phyloP scores from a whole-genome alignment of 2,113 vertebrate genomes.

The Rhizomys pruinosus region DNA sequence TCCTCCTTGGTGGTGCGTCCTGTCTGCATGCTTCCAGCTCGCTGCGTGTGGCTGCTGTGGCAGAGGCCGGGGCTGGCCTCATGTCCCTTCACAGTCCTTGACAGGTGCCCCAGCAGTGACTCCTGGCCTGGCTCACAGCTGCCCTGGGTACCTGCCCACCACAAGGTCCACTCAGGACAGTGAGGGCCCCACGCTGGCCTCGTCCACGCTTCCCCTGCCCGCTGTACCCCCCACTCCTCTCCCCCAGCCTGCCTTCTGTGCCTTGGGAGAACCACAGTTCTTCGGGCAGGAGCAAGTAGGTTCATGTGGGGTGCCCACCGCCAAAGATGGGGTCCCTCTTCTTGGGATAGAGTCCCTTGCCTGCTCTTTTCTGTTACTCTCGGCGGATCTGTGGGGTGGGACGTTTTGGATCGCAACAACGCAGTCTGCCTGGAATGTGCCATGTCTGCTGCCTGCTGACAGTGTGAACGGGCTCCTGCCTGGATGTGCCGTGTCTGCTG shows the following conservation, averaged over 20 bases:
- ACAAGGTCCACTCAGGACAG: neutral
- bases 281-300: neutral
- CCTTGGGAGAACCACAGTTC: neutral
- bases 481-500: too few relatives aligned
- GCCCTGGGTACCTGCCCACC: too few relatives aligned
- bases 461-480: too few relatives aligned
- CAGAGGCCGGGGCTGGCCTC: neutral
- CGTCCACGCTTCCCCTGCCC: neutral
- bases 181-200: neutral
- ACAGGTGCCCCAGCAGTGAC: too few relatives aligned
- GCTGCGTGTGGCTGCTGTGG: neutral
- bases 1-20: neutral
- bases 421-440: too few relatives aligned
- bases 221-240: too few relatives aligned
- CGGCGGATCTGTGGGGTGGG: too few relatives aligned
- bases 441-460: too few relatives aligned
- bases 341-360: neutral
- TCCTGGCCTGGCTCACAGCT: too few relatives aligned
- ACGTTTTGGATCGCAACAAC: too few relatives aligned
- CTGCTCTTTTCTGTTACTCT: fast-evolving
- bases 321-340: neutral
- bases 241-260: neutral
- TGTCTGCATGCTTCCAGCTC: fast-evolving
- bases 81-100: neutral
- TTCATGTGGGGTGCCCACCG: neutral